Base-by-base conservation (phyloP, 2,113 vertebrate species). In the Trichomycterus rosablanca region DNA sequence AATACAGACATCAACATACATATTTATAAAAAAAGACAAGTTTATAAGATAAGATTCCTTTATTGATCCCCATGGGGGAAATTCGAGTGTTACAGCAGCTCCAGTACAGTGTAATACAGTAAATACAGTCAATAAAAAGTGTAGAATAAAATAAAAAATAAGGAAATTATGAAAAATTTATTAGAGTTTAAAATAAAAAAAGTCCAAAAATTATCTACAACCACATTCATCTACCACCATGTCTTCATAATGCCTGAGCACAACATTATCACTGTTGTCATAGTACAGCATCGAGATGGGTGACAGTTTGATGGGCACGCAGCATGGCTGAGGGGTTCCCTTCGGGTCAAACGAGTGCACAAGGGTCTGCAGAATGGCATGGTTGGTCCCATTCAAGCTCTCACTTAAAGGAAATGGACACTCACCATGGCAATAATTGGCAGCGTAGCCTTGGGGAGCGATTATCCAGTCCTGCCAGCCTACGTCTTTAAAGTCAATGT, bases 391-490 rank as follows among this genome's bases (percentile, higher is more conserved):
- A 16, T 97, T 96, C 1, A 94, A 81, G 28, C 90, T 89, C 0
- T 92, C 88, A 0, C 88, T 87, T 11, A 92, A 80, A 0, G 93
- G 92, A 45, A 93, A 93, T 0, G 91, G 87, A 4, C 96, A 98
- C 14, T 92, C 87, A 0, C 95, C 95, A 8, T 93, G 76, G 76
- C 96, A 98, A 71, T 94, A 97, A 30, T 97, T 98, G 3, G 95
- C 93, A 82, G 94, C 66, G 83, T 95, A 98, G 8, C 96, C 95
- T 52, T 89, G 92, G 0, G 96, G 94, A 0, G 96, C 94, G 1
- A 98, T 96, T 71, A 98, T 91, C 96, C 95, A 98, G 61, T 92
- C 90, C 76, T 96, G 91, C 95, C 94, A 98, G 15, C 93, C 94
- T 2, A 98, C 89, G 1, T 98, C 95, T 3, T 84, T 90, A 80